Base-by-base conservation (phyloP, 2,888 invertebrate genomes). In the Polyploca ridens region DNA sequence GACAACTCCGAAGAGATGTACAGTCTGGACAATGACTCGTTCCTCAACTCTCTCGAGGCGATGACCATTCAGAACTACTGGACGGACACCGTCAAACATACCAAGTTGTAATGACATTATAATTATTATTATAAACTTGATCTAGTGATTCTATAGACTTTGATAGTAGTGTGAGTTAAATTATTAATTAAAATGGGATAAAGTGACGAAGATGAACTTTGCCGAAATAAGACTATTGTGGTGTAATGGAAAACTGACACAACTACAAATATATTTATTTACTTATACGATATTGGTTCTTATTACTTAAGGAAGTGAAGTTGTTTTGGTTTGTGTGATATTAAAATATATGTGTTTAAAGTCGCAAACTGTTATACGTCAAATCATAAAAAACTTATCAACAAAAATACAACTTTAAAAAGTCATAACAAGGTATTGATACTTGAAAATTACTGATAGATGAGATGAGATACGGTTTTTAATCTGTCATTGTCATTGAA, bases 31-130 rank as follows among this genome's bases (percentile, higher is more conserved):
- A 98, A 98, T 88, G 98, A 98, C 88, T 98, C 98, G 69, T 98
- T 98, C 94, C 95, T 98, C 69, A 98, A 98, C 92, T 98, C 98
- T 69, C 91, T 98, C 78, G 98, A 98, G 92, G 98, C 98, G 74
- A 98, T 98, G 97, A 98, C 98, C 76, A 98, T 98, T 85, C 98
- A 98, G 89, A 98, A 98, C 92, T 98, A 98, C 86, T 98, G 98
- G 98, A 98, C 98, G 63, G 98, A 98, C 90, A 97, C 96, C 76
- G 97, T 98, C 73, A 98, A 97, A 89, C 98, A 98, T 90, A 98
- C 98, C 80, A 98, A 98, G 90, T 95, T 98, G 90, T 98, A 96
- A 94, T 63, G 46, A 62, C 13, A 54, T 54, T 62, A 41, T 61
- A 57, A 57, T 35, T 6, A 60, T 33, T 44, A 57, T 16, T 16